Conservation (phyloP, 2,888 invertebrate species). For the Lottia gigantea region DNA sequence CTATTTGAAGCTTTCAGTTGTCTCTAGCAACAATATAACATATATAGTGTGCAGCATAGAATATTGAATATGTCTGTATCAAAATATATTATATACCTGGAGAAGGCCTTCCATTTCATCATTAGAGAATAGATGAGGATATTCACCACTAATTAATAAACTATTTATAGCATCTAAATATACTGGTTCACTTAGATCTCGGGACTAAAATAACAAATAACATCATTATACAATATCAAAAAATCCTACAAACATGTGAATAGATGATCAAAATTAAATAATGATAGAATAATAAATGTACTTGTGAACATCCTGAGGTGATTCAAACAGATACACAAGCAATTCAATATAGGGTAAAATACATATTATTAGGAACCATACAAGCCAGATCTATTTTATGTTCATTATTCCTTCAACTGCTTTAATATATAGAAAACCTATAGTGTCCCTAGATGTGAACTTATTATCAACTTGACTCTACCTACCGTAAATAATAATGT, state of each 20-base stretch:
- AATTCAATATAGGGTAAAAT: too few relatives aligned
- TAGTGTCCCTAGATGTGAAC: too few relatives aligned
- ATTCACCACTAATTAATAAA: slow-evolving; percentile 65
- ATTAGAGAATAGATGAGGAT: slow-evolving; percentile 67
- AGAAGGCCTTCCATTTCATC: slow-evolving; percentile 68
- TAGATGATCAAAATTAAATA: neutral
- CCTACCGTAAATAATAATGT: slow-evolving; percentile 66
- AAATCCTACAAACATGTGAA: neutral
- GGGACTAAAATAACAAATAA: slow-evolving; percentile 44
- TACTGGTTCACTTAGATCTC: slow-evolving; percentile 62
- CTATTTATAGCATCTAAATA: slow-evolving; percentile 68
- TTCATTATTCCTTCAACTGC: too few relatives aligned
- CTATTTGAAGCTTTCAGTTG: too few relatives aligned
- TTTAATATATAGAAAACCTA: too few relatives aligned
- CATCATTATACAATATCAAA: neutral
- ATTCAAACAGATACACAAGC: too few relatives aligned
- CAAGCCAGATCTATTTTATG: too few relatives aligned
- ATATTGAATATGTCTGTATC: too few relatives aligned
- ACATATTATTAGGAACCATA: too few relatives aligned
- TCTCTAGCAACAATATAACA: too few relatives aligned
- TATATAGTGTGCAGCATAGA: neutral
- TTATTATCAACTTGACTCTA: neutral
- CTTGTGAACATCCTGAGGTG: too few relatives aligned
- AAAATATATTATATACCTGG: slow-evolving; percentile 40
- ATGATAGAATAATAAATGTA: too few relatives aligned